Base-by-base conservation (phyloP, 2,888 invertebrate genomes). In the Hybos culiciformis region DNA sequence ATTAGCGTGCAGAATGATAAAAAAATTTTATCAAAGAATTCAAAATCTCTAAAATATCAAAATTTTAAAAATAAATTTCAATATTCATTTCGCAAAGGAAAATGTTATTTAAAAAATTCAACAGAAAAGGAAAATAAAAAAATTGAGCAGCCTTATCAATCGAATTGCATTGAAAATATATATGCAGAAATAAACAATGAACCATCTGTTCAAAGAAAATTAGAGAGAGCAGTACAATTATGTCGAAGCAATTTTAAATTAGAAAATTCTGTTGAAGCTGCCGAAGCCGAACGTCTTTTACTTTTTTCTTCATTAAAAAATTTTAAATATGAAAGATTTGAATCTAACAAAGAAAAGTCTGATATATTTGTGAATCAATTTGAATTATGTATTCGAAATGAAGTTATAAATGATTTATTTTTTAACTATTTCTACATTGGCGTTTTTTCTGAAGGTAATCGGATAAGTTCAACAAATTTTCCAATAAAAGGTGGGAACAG, bases 231-330 rank as follows among this genome's bases (percentile, higher is more conserved):
- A 2, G 59, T 72, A 9, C 62, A 54, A 14, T 56, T 70, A 18
- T 73, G 73, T 45, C 60, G 63, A 2, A 61, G 61, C 21, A 58
- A 63, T 49, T 70, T 69, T 8, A 67, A 70, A 47, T 63, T 72
- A 46, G 59, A 62, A 39, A 58, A 58, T 11, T 69, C 71, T n/a
- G 50, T 58, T 0, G 71, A 71, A 53, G 67, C 70, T 56, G 62
- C 72, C 1, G 72, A 72, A 49, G 71, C 69, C 0, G 71, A 73
- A 50, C 61, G 70, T 3, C 56, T 70, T 17, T 48, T 72, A 8
- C 51, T 72, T 3, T 55, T 67, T 45, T 66, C 70, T 5, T 50
- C 57, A 3, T 43, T 66, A 15, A 55, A 56, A 23, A 37, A 48
- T 45, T 32, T 29, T 33, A 36, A 31, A 5, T 11, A 15, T 12